These are phyloP conservation scores for Leptobrachium leishanense DNA, from an alignment of 2,113 vertebrate species.

Conservation along the genomic window DNA sequence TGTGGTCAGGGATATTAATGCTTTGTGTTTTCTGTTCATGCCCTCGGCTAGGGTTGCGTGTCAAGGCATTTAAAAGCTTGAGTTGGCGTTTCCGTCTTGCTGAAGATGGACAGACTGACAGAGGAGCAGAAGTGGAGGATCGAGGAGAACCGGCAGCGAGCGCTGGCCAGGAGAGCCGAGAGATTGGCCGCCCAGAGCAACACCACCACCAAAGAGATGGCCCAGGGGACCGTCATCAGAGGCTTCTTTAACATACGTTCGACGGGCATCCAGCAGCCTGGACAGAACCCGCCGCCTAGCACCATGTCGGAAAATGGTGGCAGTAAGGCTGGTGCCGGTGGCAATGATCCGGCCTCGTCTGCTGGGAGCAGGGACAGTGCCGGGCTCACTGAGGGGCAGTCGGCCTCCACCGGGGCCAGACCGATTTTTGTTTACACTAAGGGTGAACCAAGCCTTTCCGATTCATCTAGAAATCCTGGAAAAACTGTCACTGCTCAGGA, in stretches of 20 bases:
- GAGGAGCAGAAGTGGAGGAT: constrained; percentile 86
- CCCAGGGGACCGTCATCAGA: neutral
- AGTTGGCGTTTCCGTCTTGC: too few relatives aligned
- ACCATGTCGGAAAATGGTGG: constrained; percentile 24
- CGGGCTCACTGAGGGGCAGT: neutral
- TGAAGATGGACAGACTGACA: constrained; percentile 81
- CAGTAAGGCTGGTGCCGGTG: neutral
- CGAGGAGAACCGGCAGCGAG: constrained; percentile 85
- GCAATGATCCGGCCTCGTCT: neutral
- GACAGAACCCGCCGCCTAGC: neutral
- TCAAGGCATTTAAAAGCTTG: too few relatives aligned
- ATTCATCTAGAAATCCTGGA: too few relatives aligned
- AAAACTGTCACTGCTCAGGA: neutral
- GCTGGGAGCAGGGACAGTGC: neutral
- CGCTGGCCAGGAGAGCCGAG: constrained; percentile 86
- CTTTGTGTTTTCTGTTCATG: too few relatives aligned
- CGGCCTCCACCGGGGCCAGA: neutral
- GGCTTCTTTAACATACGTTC: neutral
- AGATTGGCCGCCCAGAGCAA: constrained; percentile 67
- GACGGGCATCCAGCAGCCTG: neutral
- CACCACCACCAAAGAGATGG: neutral
- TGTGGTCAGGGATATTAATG: too few relatives aligned
- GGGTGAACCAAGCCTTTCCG: too few relatives aligned
- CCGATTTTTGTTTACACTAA: neutral
- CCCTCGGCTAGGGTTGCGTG: too few relatives aligned